Evolutionary conservation across 1,140 invertebrate genomes (phyloP), one percentile per base, ranked within the genome.

Genomic region (Drosophila albomicans): DNA sequence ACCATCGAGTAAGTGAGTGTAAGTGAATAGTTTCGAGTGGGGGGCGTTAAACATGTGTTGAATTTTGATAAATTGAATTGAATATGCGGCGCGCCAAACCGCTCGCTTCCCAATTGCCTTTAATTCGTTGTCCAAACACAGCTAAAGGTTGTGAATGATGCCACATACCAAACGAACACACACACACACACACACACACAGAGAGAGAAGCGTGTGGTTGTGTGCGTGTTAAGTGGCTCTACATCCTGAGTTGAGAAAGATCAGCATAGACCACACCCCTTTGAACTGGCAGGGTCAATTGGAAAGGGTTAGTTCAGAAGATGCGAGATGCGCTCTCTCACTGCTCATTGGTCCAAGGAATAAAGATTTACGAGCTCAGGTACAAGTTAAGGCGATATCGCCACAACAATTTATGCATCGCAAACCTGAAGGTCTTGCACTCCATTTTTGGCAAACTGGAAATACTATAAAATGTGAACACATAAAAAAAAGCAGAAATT

Each of bases 21-120:
- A 72, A 66, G 67, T 65, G 35, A 48, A 71, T 56, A 30, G 54
- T 51, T 15, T 30, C 52, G 7, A 0, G 13, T 52, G 15, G 38
- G 48, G 43, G 59, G 45, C n/a, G 46, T 59, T 65, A 11, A 79
- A 79, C 84, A 88, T 87, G 77, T 82, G 82, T 30, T 77, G 69
- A 63, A 78, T 82, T 88, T 79, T 88, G 72, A 87, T 88, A 66
- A 87, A 82, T 88, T 87, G 66, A 61, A 84, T 81, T 56, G 63
- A 73, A 71, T 54, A 63, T 41, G 65, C 32, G 63, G 8, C 35
- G 35, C 35, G 35, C 35, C 35, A 38, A 38, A 38, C 3, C 52
- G 38, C 28, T 38, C 43, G 28, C 35, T 48, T 70, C 57, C 32
- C 67, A 72, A 72, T 72, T 82, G 68, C 32, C 66, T 61, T 79